These are phyloP conservation scores for Callaeas wilsoni DNA, from an alignment of 2,113 vertebrate species.

Conservation along the genomic window DNA sequence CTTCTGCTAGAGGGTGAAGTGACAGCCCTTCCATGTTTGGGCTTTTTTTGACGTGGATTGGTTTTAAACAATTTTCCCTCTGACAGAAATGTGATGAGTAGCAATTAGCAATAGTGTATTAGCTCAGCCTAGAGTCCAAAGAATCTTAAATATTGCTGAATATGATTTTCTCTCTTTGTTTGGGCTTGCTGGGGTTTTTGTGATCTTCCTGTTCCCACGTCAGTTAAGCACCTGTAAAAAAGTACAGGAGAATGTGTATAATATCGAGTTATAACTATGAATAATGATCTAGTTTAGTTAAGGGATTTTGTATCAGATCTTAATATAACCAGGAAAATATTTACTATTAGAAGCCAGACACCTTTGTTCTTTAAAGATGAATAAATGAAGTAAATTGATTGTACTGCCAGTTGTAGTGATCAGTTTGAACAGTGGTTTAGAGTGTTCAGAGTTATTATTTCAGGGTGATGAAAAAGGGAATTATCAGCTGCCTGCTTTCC, in stretches of 20 bases:
- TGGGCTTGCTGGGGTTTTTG: not conserved
- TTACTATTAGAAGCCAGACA: not conserved
- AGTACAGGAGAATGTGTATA: not conserved
- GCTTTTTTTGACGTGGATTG: not conserved
- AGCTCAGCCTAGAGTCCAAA: not conserved
- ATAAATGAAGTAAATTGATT: not conserved
- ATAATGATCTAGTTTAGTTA: not conserved
- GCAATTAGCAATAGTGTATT: not conserved
- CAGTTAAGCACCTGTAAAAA: not conserved
- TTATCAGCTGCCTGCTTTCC: not conserved
- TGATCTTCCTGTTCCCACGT: not conserved
- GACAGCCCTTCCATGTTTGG: not conserved
- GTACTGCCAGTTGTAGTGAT: not conserved
- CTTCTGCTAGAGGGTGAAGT: not conserved
- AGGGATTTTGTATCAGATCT: not conserved
- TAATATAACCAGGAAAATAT: not conserved
- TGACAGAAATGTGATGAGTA: not conserved
- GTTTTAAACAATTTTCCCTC: not conserved
- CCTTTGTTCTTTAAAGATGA: not conserved
- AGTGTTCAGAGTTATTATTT: not conserved
- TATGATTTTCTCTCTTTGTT: not conserved
- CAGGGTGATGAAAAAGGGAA: not conserved
- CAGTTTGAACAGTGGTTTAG: not conserved
- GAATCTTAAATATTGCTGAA: not conserved
- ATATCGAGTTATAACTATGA: not conserved